Evolutionary conservation across 2,888 invertebrate species (phyloP).

Genomic region (Caenorhabditis macrosperma): DNA sequence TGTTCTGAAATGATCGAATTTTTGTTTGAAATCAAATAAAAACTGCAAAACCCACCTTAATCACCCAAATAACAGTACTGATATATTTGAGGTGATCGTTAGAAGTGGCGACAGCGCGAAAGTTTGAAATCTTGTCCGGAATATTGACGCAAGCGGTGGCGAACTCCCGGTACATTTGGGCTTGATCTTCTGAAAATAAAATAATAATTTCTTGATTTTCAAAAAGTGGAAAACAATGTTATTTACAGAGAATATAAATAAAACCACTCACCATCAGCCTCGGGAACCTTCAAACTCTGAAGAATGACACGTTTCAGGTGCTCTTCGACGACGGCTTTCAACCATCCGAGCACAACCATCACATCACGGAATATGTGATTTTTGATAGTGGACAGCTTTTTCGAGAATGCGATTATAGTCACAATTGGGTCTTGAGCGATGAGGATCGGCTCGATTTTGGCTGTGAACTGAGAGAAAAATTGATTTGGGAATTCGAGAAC

Average conservation of each 20-base stretch:
- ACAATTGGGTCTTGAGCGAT: background rate
- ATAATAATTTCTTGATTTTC: background rate
- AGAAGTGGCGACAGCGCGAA: background rate
- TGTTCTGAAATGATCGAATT: background rate
- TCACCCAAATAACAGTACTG: background rate
- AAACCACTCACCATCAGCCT: slow-evolving; percentile 16
- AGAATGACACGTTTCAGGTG: background rate
- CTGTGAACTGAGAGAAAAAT: slow-evolving; percentile 14
- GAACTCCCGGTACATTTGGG: slow-evolving; percentile 20
- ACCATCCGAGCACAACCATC: slow-evolving; percentile 32
- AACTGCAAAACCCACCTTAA: slow-evolving; percentile 8
- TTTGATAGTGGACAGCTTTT: background rate
- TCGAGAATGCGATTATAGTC: slow-evolving; percentile 4
- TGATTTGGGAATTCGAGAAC: too few relatives aligned
- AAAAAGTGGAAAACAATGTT: too few relatives aligned
- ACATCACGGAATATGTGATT: slow-evolving; percentile 24
- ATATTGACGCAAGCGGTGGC: slow-evolving; percentile 10
- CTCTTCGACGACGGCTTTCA: slow-evolving; percentile 16
- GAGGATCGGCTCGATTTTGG: slow-evolving; percentile 13
- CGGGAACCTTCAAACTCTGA: slow-evolving; percentile 10
- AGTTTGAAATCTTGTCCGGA: slow-evolving; percentile 42
- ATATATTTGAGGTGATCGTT: slow-evolving; percentile 29
- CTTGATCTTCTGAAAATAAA: slow-evolving; percentile 11
- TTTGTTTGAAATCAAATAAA: too few relatives aligned
- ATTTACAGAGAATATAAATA: too few relatives aligned